Evolutionary conservation across 2,797 vertebrate species (phyloP).

Genomic region (Rousettus madagascariensis): DNA sequence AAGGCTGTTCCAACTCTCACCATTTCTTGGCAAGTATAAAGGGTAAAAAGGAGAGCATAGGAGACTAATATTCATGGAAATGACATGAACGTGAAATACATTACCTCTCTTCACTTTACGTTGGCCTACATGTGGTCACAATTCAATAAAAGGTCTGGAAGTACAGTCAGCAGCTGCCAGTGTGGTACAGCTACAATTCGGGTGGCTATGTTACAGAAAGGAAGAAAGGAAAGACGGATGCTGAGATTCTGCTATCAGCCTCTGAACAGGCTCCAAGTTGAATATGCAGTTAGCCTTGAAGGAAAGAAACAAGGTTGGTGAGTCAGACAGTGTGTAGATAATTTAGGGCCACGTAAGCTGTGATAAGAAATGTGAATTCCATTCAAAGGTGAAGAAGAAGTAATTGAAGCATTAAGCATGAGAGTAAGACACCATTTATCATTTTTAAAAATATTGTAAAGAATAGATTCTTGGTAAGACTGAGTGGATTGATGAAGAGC

Average conservation of each 20-base stretch:
- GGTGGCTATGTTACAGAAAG: neutral
- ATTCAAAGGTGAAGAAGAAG: neutral
- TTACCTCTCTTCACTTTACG: neutral
- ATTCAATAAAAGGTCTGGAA: neutral
- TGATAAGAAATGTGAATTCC: conserved; percentile 42
- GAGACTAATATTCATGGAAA: neutral
- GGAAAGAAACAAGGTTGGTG: neutral
- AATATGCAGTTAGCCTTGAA: neutral
- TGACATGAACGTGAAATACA: neutral
- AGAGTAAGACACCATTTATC: neutral
- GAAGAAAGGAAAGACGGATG: neutral
- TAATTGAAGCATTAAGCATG: conserved; percentile 25
- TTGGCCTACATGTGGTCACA: neutral
- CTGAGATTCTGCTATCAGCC: conserved; percentile 22
- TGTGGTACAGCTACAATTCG: neutral
- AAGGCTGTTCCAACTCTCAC: neutral
- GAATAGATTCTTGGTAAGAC: neutral
- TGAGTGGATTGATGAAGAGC: neutral
- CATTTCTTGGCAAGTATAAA: neutral
- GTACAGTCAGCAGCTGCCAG: neutral
- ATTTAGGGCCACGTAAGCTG: neutral
- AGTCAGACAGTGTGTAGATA: neutral
- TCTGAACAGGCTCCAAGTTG: neutral
- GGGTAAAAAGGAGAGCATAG: neutral
- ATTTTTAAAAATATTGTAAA: neutral